These are phyloP conservation scores for Panonychus citri DNA, from an alignment of 1,140 invertebrate genomes.

Conservation along the genomic window DNA sequence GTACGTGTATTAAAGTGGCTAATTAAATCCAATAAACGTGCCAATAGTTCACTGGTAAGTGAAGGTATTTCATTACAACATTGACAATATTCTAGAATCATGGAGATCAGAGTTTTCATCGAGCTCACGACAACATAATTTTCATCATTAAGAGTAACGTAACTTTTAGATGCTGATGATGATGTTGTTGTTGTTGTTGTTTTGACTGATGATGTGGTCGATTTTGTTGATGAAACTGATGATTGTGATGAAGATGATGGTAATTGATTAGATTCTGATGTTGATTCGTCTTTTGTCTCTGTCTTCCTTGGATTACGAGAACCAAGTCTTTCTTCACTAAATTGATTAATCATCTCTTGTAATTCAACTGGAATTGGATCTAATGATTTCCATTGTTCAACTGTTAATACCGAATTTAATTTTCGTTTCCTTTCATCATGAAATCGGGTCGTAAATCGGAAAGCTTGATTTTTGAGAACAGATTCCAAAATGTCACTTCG, in stretches of 20 bases:
- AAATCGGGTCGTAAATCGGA: conserved; percentile 69
- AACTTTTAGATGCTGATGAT: neutral
- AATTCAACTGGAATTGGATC: conserved; percentile 57
- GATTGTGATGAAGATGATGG: neutral
- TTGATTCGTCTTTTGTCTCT: neutral
- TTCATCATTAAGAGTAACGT: conserved; percentile 46
- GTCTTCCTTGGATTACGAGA: neutral
- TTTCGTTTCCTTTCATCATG: conserved; percentile 67
- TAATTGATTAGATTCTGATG: neutral
- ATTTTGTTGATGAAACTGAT: neutral
- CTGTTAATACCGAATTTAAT: conserved; percentile 55
- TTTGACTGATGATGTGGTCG: no score
- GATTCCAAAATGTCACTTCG: conserved; percentile 51
- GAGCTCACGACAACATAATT: conserved; percentile 58
- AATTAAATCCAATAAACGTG: conserved; percentile 54
- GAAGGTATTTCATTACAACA: conserved; percentile 37
- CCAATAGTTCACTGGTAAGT: conserved; percentile 42
- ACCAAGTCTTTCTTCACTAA: neutral
- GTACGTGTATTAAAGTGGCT: conserved; percentile 74
- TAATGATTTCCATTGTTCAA: conserved; percentile 78
- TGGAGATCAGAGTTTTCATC: conserved; percentile 49
- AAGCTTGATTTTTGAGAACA: conserved; percentile 59
- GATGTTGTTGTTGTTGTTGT: neutral
- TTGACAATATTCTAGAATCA: conserved; percentile 70
- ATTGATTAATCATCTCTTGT: conserved; percentile 48